Conservation (phyloP, 2,888 invertebrate genomes). For the Epirrita christyi region DNA sequence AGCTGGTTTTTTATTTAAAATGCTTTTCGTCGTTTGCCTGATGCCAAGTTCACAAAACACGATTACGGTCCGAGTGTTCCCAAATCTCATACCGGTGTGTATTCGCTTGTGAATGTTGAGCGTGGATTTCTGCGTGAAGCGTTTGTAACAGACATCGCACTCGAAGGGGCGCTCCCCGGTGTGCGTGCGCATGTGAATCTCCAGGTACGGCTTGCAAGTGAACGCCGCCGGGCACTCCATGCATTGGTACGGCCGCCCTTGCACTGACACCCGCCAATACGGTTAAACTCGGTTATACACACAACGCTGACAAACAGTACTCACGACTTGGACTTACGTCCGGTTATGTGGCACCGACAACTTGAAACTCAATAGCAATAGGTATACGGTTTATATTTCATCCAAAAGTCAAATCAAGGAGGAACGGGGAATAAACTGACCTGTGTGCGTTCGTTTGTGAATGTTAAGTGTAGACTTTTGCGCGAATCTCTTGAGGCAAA, state of each 20-base stretch:
- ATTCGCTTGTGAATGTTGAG: constrained; percentile 86
- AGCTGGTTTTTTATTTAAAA: constrained; percentile 17
- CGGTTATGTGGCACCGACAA: constrained; percentile 81
- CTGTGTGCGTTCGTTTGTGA: constrained; percentile 92
- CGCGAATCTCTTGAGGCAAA: constrained; percentile 91
- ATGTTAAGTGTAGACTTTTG: constrained; percentile 93
- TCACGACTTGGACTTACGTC: constrained; percentile 44
- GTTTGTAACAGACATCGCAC: constrained; percentile 85
- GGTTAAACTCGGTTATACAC: constrained; percentile 36
- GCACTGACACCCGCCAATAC: constrained; percentile 65
- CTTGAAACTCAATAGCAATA: constrained; percentile 46
- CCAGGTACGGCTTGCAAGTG: constrained; percentile 86
- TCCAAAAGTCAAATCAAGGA: constrained; percentile 19
- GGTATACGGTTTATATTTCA: no score
- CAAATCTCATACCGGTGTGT: constrained; percentile 77
- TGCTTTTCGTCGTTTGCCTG: constrained; percentile 43
- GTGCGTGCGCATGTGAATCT: constrained; percentile 87
- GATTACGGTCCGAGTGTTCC: constrained; percentile 9
- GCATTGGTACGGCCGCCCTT: constrained; percentile 84
- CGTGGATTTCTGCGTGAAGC: constrained; percentile 85
- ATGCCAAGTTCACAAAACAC: constrained; percentile 10
- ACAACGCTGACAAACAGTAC: constrained; percentile 41
- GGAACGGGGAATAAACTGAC: constrained; percentile 57
- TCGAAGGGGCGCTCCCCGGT: constrained; percentile 84
- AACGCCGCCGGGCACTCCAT: constrained; percentile 85